Percentiles rank a stretch among this genome's conserved stretches.
phyloP scores from a whole-genome alignment of 2,888 invertebrate species.

The Chesias legatella region DNA sequence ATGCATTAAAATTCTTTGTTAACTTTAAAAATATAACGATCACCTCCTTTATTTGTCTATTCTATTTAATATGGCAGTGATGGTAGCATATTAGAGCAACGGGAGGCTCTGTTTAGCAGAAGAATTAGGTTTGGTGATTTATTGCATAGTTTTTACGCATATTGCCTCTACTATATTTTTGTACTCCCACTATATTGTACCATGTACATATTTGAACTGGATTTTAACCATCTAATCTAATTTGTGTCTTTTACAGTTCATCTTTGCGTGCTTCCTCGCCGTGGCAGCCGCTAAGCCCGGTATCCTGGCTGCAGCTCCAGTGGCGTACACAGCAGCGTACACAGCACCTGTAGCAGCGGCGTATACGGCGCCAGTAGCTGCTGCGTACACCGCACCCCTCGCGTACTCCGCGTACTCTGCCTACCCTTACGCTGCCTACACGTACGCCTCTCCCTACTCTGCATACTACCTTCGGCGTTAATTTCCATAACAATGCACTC shows the following conservation, averaged over 20 bases:
- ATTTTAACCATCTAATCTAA: too few relatives aligned
- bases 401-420: slow-evolving; percentile 56
- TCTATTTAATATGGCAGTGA: too few relatives aligned
- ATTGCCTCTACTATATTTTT: too few relatives aligned
- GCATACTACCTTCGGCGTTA: slow-evolving; percentile 38
- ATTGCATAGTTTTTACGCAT: too few relatives aligned
- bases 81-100: too few relatives aligned
- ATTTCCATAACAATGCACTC: slow-evolving; percentile 1
- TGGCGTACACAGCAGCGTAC: slow-evolving; percentile 37
- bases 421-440: slow-evolving; percentile 47
- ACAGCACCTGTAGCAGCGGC: slow-evolving; percentile 36
- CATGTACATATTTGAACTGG: too few relatives aligned
- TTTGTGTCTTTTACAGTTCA: slow-evolving; percentile 39
- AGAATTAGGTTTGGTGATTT: too few relatives aligned
- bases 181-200: too few relatives aligned
- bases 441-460: slow-evolving; percentile 45
- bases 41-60: too few relatives aligned
- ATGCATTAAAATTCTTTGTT: too few relatives aligned
- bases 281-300: slow-evolving; percentile 51
- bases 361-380: slow-evolving; percentile 38
- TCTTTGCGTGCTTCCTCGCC: slow-evolving; percentile 55
- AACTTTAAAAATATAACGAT: too few relatives aligned
- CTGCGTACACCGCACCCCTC: slow-evolving; percentile 40
- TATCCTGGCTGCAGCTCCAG: slow-evolving; percentile 34
- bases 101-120: too few relatives aligned